phyloP scores from a whole-genome alignment of 2,113 vertebrate genomes.

The Eptatretus burgeri region DNA sequence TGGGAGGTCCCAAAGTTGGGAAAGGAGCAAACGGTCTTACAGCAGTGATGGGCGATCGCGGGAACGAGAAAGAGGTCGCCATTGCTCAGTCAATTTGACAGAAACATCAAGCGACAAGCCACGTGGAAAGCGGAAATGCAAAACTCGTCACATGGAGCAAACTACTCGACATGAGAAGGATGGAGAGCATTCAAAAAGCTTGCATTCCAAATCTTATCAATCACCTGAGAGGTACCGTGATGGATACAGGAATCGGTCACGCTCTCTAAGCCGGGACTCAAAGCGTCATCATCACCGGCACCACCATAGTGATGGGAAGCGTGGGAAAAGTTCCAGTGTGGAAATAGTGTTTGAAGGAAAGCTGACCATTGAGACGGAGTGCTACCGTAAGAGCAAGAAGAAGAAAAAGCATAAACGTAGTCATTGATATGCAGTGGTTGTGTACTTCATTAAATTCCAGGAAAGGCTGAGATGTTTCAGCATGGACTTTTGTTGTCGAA shows the following conservation, averaged over 20 bases:
- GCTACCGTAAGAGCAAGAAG: constrained; percentile 49
- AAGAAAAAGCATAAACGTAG: constrained; percentile 38
- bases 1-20: too few relatives aligned
- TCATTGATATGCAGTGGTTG: constrained; percentile 11
- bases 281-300: constrained; percentile 19
- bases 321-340: constrained; percentile 29
- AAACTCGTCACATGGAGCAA: constrained; percentile 45
- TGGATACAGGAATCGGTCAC: constrained; percentile 10
- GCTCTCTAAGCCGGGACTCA: constrained; percentile 16
- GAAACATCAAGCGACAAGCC: constrained; percentile 23
- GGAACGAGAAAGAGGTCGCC: too few relatives aligned
- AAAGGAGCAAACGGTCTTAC: too few relatives aligned
- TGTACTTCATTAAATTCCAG: too few relatives aligned
- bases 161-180: constrained; percentile 9
- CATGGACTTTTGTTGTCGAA: too few relatives aligned
- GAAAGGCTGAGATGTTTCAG: too few relatives aligned
- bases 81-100: too few relatives aligned
- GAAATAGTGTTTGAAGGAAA: constrained; percentile 38
- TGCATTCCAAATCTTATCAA: constrained; percentile 10
- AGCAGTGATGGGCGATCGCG: too few relatives aligned
- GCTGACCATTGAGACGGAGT: constrained; percentile 17
- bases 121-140: constrained; percentile 57
- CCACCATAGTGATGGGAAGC: constrained; percentile 23
- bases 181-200: neutral
- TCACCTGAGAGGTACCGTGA: constrained; percentile 7